Conservation (phyloP, 2,797 vertebrate species). For the Eidolon dupreanum region DNA sequence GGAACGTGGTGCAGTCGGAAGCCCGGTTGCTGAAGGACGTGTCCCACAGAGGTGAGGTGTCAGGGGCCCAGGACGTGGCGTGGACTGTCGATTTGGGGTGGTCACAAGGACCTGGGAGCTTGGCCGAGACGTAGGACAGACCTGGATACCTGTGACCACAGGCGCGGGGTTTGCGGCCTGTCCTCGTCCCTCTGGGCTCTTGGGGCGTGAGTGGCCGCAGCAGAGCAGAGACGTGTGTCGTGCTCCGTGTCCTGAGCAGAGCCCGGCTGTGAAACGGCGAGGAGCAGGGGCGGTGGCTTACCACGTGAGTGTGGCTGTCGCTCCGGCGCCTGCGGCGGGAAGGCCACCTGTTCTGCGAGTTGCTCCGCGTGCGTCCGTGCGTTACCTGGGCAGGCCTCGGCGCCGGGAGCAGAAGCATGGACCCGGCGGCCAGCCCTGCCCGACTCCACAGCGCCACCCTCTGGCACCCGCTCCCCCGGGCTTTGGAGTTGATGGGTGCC, state of each 20-base stretch:
- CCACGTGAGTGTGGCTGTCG: background rate
- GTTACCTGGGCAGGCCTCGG: background rate
- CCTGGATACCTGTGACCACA: background rate
- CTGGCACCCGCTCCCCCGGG: background rate
- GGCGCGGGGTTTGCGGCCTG: background rate
- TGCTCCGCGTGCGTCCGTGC: background rate
- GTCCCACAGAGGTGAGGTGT: conserved; percentile 77
- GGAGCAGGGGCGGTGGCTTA: background rate
- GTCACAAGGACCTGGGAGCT: background rate
- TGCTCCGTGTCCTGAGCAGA: background rate
- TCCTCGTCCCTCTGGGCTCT: background rate
- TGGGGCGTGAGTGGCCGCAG: background rate
- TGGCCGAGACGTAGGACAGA: background rate
- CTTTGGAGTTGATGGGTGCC: background rate
- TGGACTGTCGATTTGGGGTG: background rate
- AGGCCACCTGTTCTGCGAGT: background rate
- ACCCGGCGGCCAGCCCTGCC: background rate
- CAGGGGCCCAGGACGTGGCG: rapidly evolving
- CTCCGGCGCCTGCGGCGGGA: background rate
- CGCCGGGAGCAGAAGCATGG: background rate
- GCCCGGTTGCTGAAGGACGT: conserved; percentile 86
- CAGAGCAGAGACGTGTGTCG: background rate
- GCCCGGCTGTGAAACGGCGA: background rate
- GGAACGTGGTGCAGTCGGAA: conserved; percentile 96
- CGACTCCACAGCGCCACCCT: rapidly evolving